Evolutionary conservation across 1,140 invertebrate genomes (phyloP).

Genomic region (Goniozus legneri): DNA sequence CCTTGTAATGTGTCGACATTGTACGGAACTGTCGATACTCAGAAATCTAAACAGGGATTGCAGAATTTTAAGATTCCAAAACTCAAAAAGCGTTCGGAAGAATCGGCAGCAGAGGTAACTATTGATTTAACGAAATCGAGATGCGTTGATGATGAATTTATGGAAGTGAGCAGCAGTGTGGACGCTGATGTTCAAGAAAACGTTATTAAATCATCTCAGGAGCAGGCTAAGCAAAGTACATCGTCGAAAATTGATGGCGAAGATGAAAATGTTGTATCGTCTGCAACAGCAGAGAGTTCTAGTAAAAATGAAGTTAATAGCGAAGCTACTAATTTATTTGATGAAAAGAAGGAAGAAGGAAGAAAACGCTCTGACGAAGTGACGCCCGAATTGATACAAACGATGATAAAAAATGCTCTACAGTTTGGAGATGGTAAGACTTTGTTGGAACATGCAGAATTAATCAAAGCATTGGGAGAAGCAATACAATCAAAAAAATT

Average conservation of each 20-base stretch:
- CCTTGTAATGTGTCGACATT: no score
- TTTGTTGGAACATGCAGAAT: constrained; percentile 29
- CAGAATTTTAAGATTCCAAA: constrained; percentile 67
- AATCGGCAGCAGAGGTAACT: constrained; percentile 15
- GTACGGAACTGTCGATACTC: constrained; percentile 52
- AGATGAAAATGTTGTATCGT: no score
- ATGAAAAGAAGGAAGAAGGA: background rate
- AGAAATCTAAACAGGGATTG: constrained; percentile 51
- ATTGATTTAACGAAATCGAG: no score
- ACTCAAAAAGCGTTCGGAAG: constrained; percentile 46
- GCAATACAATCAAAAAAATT: constrained; percentile 28
- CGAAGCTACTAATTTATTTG: no score
- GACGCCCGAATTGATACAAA: constrained; percentile 25
- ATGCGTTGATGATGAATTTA: no score
- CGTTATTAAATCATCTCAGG: no score
- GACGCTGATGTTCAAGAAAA: no score
- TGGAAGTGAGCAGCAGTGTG: no score
- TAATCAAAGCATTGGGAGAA: constrained; percentile 29
- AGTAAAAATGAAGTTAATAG: background rate
- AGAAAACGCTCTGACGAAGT: constrained; percentile 23
- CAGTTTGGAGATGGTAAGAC: constrained; percentile 31
- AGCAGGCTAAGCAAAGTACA: background rate
- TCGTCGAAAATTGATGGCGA: background rate
- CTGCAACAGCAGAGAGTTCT: background rate
- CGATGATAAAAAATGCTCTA: constrained; percentile 32